phyloP scores from a whole-genome alignment of 2,113 vertebrate species.

The Passer domesticus region DNA sequence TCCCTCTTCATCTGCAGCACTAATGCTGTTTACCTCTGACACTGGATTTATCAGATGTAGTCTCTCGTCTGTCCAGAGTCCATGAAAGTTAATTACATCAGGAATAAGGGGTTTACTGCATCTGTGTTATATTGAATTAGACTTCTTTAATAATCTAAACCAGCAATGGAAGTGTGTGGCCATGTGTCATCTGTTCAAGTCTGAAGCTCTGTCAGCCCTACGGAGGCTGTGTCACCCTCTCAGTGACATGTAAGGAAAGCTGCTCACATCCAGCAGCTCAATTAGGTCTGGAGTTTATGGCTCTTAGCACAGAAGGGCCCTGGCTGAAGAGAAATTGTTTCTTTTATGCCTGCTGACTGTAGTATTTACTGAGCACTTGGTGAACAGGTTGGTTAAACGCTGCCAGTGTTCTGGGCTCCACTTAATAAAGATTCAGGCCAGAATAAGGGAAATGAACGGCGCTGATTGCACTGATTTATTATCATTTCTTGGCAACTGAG shows the following conservation, averaged over 20 bases:
- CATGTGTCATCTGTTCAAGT: not conserved
- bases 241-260: not conserved
- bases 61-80: not conserved
- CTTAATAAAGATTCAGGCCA: not conserved
- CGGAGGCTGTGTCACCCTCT: not conserved
- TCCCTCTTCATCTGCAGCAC: not conserved
- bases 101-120: not conserved
- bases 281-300: not conserved
- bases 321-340: not conserved
- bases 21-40: not conserved
- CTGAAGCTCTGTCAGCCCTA: not conserved
- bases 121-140: not conserved
- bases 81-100: not conserved
- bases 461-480: not conserved
- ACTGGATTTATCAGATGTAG: not conserved
- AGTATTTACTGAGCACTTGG: not conserved
- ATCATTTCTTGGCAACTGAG: not conserved
- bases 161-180: not conserved
- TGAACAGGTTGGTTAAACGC: not conserved
- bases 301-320: not conserved
- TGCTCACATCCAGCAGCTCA: not conserved
- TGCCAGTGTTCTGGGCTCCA: not conserved
- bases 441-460: not conserved
- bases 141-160: not conserved
- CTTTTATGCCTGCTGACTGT: not conserved